phyloP scores from a whole-genome alignment of 2,113 vertebrate species.

The Steatornis caripensis region DNA sequence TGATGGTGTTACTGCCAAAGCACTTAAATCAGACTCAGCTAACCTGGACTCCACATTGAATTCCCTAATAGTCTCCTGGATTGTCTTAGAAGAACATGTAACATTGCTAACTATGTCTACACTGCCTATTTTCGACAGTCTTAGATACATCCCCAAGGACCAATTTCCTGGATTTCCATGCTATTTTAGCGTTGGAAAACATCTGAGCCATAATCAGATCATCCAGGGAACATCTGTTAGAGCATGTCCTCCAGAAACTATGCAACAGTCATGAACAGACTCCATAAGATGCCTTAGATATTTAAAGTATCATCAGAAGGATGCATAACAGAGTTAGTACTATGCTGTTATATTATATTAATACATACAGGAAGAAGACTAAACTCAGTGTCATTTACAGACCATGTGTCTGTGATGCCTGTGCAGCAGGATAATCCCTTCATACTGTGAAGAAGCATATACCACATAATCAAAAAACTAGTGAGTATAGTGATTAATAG shows the following conservation, averaged over 20 bases:
- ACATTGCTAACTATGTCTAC: background rate
- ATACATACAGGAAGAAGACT: background rate
- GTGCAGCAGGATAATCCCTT: background rate
- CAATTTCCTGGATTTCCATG: background rate
- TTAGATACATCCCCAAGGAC: background rate
- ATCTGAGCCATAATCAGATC: fast-evolving
- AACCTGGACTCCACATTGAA: background rate
- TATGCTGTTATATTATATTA: background rate
- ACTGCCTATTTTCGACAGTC: background rate
- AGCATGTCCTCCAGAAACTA: background rate
- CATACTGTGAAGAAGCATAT: background rate
- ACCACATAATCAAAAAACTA: background rate
- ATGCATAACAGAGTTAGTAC: background rate
- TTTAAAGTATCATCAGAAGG: background rate
- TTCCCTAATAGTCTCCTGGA: background rate
- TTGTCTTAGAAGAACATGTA: background rate
- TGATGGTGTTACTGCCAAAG: fast-evolving
- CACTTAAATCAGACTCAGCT: background rate
- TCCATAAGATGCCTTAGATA: background rate
- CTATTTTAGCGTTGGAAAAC: background rate
- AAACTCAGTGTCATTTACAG: background rate
- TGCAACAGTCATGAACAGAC: background rate
- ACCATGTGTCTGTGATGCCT: background rate
- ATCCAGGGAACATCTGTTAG: background rate
- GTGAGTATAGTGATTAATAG: background rate